Percentiles rank a stretch among this genome's conserved stretches.
These are phyloP conservation scores for Boulengeromyrus knoepffleri DNA, from an alignment of 2,113 vertebrate genomes.

Conservation along the genomic window DNA sequence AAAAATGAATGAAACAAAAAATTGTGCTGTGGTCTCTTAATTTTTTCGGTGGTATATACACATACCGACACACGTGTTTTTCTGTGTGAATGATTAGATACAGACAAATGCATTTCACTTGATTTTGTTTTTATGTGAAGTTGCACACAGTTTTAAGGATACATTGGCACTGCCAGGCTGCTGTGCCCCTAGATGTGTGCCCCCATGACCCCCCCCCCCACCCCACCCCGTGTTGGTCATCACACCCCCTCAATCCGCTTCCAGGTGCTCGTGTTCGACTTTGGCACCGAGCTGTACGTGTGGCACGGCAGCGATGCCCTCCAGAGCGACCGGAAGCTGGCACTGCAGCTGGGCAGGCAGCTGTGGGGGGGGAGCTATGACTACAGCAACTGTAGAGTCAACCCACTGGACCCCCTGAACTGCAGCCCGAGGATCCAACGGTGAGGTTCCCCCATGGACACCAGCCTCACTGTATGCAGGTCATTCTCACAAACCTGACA, in stretches of 20 bases:
- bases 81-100: too few relatives aligned
- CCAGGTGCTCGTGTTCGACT: constrained; percentile 68
- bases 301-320: constrained; percentile 62
- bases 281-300: constrained; percentile 68
- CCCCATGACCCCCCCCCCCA: neutral
- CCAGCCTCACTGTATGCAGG: neutral
- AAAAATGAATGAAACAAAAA: too few relatives aligned
- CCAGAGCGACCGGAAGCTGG: constrained; percentile 46
- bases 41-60: too few relatives aligned
- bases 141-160: neutral
- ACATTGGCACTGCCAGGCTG: neutral
- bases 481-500: constrained; percentile 19
- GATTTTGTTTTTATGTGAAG: neutral
- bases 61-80: too few relatives aligned
- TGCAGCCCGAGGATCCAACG: constrained; percentile 18
- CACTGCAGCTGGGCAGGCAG: constrained; percentile 61
- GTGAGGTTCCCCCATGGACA: constrained; percentile 11
- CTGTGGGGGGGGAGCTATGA: constrained; percentile 63
- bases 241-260: neutral
- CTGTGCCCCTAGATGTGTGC: neutral
- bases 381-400: constrained; percentile 66
- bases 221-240: neutral
- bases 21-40: too few relatives aligned
- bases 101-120: too few relatives aligned
- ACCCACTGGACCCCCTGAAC: constrained; percentile 60